Evolutionary conservation across 2,797 vertebrate genomes (phyloP), one percentile per base, ranked within the genome.

Genomic region (Xiphophorus birchmanni): DNA sequence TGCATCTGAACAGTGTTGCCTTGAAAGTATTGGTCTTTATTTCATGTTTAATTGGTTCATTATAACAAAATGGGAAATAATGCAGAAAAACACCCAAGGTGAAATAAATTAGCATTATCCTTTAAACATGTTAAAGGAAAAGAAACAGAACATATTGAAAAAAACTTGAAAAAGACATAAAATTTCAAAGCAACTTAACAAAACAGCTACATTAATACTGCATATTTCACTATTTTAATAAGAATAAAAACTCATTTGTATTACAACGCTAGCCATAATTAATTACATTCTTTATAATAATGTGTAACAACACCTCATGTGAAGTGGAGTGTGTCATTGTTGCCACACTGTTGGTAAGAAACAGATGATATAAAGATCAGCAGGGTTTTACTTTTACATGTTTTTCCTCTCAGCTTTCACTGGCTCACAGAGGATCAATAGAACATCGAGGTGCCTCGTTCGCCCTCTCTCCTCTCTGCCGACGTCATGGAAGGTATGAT

Each of bases 401-500:
- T 78, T 80, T 88, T 82, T 60, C 75, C 52, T 79, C 21, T 13
- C 26, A 37, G 32, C 32, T 82, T 40, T 82, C 18, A 76, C 58
- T 18, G 74, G 78, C 82, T 82, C 74, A 54, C 60, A 73, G 44
- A 76, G 82, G 73, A 89, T 88, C 83, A 80, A 65, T 58, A 69
- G 76, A 80, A 76, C 58, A 48, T 32, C 18, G 80, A 75, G 67
- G 73, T n/a, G 79, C 82, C 44, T 76, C 56, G 8, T 58, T 78
- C 78, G 21, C 86, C 86, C 89, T 81, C 89, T 82, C 86, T 69
- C 82, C 85, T 79, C 76, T 18, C 72, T 58, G 78, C 82, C 79
- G 67, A 92, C 94, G 93, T 96, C 93, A 95, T 94, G 96, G 95
- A 96, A 96, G 89, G 89, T 89, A 85, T 95, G 91, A 94, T 91